phyloP scores from a whole-genome alignment of 37 sponge, comb jelly and placozoan species.

The Bolinopsis microptera region DNA sequence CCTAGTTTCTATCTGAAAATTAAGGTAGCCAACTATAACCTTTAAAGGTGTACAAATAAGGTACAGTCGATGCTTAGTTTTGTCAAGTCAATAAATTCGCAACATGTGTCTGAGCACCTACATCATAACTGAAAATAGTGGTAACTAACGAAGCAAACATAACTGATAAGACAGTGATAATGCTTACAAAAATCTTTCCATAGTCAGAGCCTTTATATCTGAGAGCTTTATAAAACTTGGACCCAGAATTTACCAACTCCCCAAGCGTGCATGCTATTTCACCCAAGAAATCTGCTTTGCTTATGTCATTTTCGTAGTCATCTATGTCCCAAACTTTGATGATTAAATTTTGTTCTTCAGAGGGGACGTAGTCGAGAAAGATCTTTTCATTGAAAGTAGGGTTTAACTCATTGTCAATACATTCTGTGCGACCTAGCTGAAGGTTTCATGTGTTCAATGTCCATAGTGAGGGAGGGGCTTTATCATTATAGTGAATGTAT shows the following conservation, averaged over 20 bases:
- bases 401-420: conserved; percentile 73
- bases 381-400: conserved; percentile 72
- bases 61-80: no score
- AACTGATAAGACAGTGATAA: no score
- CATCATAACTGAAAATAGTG: no score
- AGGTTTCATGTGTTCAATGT: neutral
- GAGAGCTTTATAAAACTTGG: conserved; percentile 11
- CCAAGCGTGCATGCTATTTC: conserved; percentile 68
- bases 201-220: conserved; percentile 36
- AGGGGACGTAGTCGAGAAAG: conserved; percentile 80
- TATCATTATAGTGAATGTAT: no score
- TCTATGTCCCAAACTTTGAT: conserved; percentile 84
- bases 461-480: no score
- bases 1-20: no score
- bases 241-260: conserved; percentile 11
- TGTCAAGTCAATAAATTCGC: no score
- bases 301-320: conserved; percentile 66
- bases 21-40: no score
- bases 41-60: no score
- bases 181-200: conserved; percentile 60
- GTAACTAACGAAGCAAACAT: no score
- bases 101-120: no score
- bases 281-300: conserved; percentile 74
- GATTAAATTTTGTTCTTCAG: conserved; percentile 84
- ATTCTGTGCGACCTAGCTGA: conserved; percentile 80